Base-by-base conservation (phyloP, 2,113 vertebrate genomes). In the Notechis scutatus region DNA sequence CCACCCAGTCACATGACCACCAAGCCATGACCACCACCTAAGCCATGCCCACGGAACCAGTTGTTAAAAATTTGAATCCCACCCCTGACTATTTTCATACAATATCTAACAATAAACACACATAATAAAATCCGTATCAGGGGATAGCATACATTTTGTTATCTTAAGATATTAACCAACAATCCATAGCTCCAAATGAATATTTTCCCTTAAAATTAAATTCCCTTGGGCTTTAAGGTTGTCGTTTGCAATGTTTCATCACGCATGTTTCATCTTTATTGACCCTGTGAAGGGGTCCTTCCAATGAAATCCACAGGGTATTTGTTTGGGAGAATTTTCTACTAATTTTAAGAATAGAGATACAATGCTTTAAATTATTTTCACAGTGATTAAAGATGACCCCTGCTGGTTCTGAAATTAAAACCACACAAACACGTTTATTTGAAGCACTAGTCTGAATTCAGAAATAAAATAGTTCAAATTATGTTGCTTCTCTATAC, bases 101-200 rank as follows among this genome's bases (percentile, higher is more conserved):
- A 96, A 50, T 59, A 91, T 97, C 92, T 92, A 92, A n/a, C 93
- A 94, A 94, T 92, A 96, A 85, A 95, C 59, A 93, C 34, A 94
- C 91, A 96, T 88, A 96, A 87, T 85, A 85, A 96, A 69, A 11
- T 88, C 56, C 93, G 93, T 91, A 94, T 95, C 64, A 91, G 26
- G 18, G 91, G 50, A 50, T 92, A 93, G 7, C 69, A 92, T 94
- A 74, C 87, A 59, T 92, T 94, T 39, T 88, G 93, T 85, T 34
- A 59, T 95, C 52, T 92, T 45, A 86, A 88, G 91, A 85, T 47
- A 92, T 61, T 85, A 90, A 93, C 11, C 94, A 92, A 93, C 21
- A 88, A 91, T 81, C 56, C 89, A 91, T 26, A 18, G 90, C 39
- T 92, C 93, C 88, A 92, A 74, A 93, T 93, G 94, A 93, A 90